Evolutionary conservation across 1,140 invertebrate species (phyloP).

Genomic region (Sinonovacula constricta): DNA sequence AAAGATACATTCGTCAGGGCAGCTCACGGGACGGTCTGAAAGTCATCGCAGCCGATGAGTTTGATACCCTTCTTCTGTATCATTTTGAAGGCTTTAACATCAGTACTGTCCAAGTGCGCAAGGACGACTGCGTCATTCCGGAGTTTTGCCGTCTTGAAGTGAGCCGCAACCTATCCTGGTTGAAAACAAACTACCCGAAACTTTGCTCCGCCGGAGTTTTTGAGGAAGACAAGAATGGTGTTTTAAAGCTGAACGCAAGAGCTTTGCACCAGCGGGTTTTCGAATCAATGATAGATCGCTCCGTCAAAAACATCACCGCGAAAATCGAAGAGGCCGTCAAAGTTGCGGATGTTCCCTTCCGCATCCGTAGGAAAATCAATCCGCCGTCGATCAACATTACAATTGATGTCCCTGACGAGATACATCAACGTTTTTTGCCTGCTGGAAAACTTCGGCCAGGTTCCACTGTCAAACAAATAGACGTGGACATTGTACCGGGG

Average conservation of each 20-base stretch:
- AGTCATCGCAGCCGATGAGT: slow-evolving; percentile 32
- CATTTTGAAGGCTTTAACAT: slow-evolving; percentile 29
- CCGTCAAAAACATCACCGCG: slow-evolving; percentile 2
- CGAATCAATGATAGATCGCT: slow-evolving; percentile 26
- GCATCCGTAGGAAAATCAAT: slow-evolving; percentile 25
- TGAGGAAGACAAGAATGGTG: not conserved
- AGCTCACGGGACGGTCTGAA: slow-evolving; percentile 38
- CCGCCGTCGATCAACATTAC: slow-evolving; percentile 31
- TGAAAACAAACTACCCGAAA: not conserved
- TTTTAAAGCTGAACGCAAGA: slow-evolving; percentile 9
- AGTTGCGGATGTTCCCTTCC: too few species aligned
- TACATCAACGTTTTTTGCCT: not conserved
- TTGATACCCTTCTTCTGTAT: slow-evolving; percentile 25
- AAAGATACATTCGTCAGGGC: slow-evolving; percentile 32
- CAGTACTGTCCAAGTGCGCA: not conserved
- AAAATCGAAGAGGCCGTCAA: not conserved
- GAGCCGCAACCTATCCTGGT: not conserved
- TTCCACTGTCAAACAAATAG: not conserved
- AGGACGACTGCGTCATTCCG: not conserved
- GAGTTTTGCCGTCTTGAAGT: not conserved
- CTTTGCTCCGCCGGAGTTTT: not conserved
- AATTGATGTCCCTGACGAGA: slow-evolving; percentile 6
- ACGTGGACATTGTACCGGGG: slow-evolving; percentile 20
- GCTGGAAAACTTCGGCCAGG: not conserved
- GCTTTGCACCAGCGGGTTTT: slow-evolving; percentile 20